Conservation (phyloP, 2,113 vertebrate species). For the Agapornis roseicollis region DNA sequence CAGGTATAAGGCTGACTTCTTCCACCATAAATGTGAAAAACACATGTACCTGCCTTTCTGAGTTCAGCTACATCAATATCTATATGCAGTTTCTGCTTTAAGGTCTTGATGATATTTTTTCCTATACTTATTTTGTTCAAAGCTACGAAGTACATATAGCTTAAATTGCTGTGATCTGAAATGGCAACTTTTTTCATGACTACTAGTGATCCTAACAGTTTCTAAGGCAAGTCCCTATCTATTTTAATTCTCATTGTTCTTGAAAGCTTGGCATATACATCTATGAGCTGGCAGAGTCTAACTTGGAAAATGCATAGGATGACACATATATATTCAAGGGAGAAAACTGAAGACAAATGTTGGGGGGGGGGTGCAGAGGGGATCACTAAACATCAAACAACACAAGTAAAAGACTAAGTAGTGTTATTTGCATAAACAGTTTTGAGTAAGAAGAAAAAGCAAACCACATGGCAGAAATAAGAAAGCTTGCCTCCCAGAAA, state of each 20-base stretch:
- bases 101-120: not conserved
- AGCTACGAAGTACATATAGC: not conserved
- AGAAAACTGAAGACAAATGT: not conserved
- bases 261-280: not conserved
- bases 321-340: not conserved
- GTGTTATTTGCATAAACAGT: not conserved
- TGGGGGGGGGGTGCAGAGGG: accelerated
- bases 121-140: not conserved
- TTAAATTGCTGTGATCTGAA: not conserved
- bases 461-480: not conserved
- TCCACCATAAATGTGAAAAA: not conserved
- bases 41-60: not conserved
- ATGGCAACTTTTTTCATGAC: not conserved
- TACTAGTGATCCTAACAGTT: not conserved
- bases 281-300: not conserved
- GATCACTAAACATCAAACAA: not conserved
- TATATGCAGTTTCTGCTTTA: not conserved
- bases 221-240: not conserved
- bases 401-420: not conserved
- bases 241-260: not conserved
- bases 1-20: not conserved
- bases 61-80: not conserved
- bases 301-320: not conserved
- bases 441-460: not conserved
- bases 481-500: not conserved